Evolutionary conservation across 2,113 vertebrate genomes (phyloP).

Genomic region (Suricata suricatta): DNA sequence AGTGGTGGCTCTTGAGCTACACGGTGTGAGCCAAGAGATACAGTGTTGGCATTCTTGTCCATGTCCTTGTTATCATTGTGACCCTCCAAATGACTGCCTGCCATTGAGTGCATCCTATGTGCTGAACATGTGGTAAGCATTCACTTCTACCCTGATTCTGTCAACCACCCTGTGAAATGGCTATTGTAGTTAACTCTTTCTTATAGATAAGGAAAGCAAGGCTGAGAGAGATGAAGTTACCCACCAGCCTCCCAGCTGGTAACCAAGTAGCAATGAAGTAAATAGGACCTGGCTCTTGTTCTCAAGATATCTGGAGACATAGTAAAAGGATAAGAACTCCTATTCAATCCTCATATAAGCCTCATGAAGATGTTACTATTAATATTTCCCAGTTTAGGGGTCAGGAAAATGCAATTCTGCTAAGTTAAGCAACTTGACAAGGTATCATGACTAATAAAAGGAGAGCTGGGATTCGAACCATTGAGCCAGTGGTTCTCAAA

Average conservation of each 20-base stretch:
- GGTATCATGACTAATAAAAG: slow-evolving; percentile 7
- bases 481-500: background rate
- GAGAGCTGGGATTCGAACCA: slow-evolving; percentile 27
- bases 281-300: background rate
- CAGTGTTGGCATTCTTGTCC: background rate
- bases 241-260: background rate
- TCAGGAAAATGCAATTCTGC: slow-evolving; percentile 20
- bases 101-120: background rate
- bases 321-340: background rate
- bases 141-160: background rate
- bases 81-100: background rate
- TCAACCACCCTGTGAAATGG: background rate
- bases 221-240: background rate
- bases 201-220: background rate
- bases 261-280: background rate
- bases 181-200: background rate
- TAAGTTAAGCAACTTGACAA: background rate
- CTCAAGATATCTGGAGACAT: background rate
- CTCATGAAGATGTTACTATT: background rate
- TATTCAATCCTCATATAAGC: background rate
- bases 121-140: background rate
- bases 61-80: background rate
- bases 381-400: background rate
- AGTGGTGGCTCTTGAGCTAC: background rate
- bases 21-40: background rate